Evolutionary conservation across 1,140 invertebrate species (phyloP).

Genomic region (Bilobella aurantiaca): DNA sequence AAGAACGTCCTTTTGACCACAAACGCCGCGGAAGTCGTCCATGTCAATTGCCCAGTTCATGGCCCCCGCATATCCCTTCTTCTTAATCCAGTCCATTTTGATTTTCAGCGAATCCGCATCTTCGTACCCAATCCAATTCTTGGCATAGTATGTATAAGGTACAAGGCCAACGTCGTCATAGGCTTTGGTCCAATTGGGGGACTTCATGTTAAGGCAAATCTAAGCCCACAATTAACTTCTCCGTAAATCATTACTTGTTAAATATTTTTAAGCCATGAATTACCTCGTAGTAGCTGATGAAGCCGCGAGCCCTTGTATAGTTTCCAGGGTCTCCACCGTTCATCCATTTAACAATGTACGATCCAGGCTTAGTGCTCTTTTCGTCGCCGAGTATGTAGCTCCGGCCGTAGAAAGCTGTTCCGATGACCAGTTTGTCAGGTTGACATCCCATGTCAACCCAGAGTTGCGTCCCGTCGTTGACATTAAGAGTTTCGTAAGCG

Average conservation of each 20-base stretch:
- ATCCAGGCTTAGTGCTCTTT: conserved; percentile 49
- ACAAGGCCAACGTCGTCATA: conserved; percentile 71
- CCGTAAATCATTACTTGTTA: no score
- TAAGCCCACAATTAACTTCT: no score
- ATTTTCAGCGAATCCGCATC: conserved; percentile 51
- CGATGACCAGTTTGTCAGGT: conserved; percentile 45
- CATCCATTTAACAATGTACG: conserved; percentile 64
- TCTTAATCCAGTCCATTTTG: conserved; percentile 75
- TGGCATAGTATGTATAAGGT: conserved; percentile 37
- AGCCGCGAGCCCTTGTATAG: conserved; percentile 73
- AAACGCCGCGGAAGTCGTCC: conserved; percentile 70
- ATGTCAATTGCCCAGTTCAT: conserved; percentile 86
- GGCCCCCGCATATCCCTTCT: conserved; percentile 66
- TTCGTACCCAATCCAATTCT: conserved; percentile 34
- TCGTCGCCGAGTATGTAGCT: conserved; percentile 42
- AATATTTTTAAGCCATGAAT: no score
- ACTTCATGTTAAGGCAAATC: conserved; percentile 64
- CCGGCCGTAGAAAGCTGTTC: conserved; percentile 45
- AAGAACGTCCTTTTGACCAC: conserved; percentile 59
- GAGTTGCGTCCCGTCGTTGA: conserved; percentile 40
- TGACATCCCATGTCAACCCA: conserved; percentile 44
- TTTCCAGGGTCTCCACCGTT: conserved; percentile 64
- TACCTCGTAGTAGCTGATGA: conserved; percentile 78
- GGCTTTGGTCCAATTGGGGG: conserved; percentile 62
- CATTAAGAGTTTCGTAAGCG: conserved; percentile 42